A percentile compares a stretch with the other conserved stretches of the same genome.
phyloP scores from a whole-genome alignment of 2,797 vertebrate genomes.

The Peromyscus melanophrys region DNA sequence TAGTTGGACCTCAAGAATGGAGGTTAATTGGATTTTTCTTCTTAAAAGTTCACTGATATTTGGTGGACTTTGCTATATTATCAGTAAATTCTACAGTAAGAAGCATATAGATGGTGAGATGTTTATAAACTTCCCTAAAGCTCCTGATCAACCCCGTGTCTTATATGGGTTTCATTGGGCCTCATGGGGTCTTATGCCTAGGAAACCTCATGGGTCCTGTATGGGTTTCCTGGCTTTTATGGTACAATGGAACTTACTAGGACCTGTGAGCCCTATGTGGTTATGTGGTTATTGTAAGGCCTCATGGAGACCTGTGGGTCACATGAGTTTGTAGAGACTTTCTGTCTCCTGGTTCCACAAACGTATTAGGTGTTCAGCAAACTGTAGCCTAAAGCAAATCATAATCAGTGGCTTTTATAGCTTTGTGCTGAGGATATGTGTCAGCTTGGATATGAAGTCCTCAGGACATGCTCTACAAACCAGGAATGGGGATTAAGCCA shows the following conservation, averaged over 20 bases:
- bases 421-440: neutral
- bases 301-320: neutral
- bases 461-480: too few relatives aligned
- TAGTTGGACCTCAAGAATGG: neutral
- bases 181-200: neutral
- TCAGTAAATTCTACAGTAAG: neutral
- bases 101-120: neutral
- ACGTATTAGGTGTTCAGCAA: neutral
- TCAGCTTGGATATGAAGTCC: neutral
- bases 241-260: neutral
- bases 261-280: neutral
- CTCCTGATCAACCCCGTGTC: neutral
- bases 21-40: neutral
- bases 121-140: neutral
- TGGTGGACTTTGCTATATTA: neutral
- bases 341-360: neutral
- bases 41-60: neutral
- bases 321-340: too few relatives aligned
- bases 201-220: neutral
- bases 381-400: neutral
- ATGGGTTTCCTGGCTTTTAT: neutral
- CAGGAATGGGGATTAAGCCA: neutral
- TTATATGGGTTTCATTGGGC: neutral
- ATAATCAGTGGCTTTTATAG: neutral
- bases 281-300: neutral